Percentiles rank a stretch among this genome's conserved stretches.
Conservation (phyloP, 2,113 vertebrate genomes). For the Pipa parva region DNA sequence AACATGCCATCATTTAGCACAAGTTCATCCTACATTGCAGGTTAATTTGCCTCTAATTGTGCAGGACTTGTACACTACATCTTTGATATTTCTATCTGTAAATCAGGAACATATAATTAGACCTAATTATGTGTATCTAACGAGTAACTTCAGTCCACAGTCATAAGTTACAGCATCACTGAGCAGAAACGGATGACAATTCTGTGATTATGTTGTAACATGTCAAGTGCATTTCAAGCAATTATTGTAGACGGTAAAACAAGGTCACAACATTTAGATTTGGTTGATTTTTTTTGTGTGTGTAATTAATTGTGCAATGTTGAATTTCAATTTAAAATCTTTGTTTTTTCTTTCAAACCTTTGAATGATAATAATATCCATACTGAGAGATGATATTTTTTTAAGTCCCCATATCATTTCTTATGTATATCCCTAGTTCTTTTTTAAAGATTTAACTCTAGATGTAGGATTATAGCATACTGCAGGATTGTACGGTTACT, state of each 20-base stretch:
- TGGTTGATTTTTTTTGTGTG: not conserved
- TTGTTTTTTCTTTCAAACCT: no score
- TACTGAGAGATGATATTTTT: no score
- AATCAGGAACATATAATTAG: conserved; percentile 38
- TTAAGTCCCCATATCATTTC: no score
- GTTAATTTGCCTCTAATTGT: conserved; percentile 35
- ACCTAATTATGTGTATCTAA: conserved; percentile 41
- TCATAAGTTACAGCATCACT: conserved; percentile 16
- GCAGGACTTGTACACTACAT: conserved; percentile 27
- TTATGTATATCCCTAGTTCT: no score
- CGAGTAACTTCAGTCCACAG: conserved; percentile 39
- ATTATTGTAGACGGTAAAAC: not conserved
- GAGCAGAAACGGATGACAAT: conserved; percentile 17
- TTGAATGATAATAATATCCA: no score
- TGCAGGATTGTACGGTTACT: no score
- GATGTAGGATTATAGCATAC: no score
- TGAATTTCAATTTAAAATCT: not conserved
- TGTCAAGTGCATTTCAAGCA: not conserved
- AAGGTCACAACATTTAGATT: not conserved
- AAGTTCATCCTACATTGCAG: conserved; percentile 34
- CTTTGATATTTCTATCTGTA: conserved; percentile 41
- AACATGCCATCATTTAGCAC: conserved; percentile 20
- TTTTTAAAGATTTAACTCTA: no score
- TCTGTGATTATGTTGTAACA: not conserved
- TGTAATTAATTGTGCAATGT: no score